Evolutionary conservation across 2,888 invertebrate genomes (phyloP).

Genomic region (Keiferia lycopersicella): DNA sequence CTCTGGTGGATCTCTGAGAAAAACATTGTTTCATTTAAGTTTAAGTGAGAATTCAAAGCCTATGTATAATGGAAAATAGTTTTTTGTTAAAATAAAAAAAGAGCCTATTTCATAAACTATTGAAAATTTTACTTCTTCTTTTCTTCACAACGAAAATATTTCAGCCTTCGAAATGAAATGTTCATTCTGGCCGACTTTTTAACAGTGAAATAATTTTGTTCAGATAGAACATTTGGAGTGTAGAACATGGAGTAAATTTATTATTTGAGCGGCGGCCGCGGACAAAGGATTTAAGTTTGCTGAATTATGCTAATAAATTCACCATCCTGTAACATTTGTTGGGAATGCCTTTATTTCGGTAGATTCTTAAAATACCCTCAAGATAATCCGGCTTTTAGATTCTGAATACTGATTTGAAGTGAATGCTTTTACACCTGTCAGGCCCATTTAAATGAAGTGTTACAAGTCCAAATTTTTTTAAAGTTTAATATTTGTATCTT

Average conservation of each 20-base stretch:
- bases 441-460: neutral
- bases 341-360: slow-evolving; percentile 77
- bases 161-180: neutral
- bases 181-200: slow-evolving; percentile 49
- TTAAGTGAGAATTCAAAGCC: too few relatives aligned
- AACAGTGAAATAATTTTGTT: slow-evolving; percentile 74
- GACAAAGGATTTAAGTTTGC: slow-evolving; percentile 79
- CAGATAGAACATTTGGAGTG: slow-evolving; percentile 67
- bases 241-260: slow-evolving; percentile 77
- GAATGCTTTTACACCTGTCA: slow-evolving; percentile 49
- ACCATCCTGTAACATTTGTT: slow-evolving; percentile 80
- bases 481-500: neutral
- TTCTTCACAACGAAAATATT: neutral
- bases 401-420: neutral
- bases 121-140: neutral
- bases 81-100: too few relatives aligned
- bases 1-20: too few relatives aligned
- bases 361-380: slow-evolving; percentile 69
- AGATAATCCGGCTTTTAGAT: slow-evolving; percentile 67
- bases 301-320: slow-evolving; percentile 81
- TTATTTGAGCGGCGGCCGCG: slow-evolving; percentile 73
- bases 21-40: too few relatives aligned
- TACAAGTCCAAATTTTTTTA: neutral
- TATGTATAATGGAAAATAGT: too few relatives aligned
- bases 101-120: too few relatives aligned